These are phyloP conservation scores for Heliconius congener DNA, from an alignment of 1,140 invertebrate genomes.

Conservation along the genomic window DNA sequence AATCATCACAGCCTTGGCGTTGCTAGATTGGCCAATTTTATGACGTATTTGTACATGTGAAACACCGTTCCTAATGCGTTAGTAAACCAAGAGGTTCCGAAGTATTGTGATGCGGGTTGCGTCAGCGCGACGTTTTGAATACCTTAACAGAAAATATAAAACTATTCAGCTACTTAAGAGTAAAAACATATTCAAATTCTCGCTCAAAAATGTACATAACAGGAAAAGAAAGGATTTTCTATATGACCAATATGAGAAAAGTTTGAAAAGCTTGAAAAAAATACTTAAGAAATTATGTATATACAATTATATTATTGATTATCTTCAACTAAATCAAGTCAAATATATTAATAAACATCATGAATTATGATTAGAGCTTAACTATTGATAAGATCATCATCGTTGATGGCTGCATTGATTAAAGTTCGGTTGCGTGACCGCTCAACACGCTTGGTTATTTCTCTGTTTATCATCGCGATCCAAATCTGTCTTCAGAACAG, in stretches of 20 bases:
- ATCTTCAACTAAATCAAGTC: neutral
- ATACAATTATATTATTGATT: neutral
- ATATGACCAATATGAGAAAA: neutral
- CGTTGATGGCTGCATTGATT: neutral
- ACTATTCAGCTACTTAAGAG: neutral
- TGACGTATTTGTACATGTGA: constrained; percentile 39
- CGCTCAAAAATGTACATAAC: neutral
- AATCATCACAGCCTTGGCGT: constrained; percentile 48
- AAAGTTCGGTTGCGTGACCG: constrained; percentile 38
- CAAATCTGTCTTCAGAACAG: constrained; percentile 35
- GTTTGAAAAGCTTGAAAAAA: neutral
- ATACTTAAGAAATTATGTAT: no score
- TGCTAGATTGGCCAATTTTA: constrained; percentile 40
- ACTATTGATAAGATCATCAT: neutral
- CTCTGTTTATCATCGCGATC: constrained; percentile 50
- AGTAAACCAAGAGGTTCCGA: constrained; percentile 33
- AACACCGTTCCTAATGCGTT: constrained; percentile 38
- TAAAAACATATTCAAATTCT: neutral
- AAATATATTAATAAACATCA: neutral
- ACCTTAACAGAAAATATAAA: constrained; percentile 28
- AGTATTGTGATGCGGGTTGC: constrained; percentile 44
- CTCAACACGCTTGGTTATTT: constrained; percentile 38
- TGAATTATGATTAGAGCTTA: neutral
- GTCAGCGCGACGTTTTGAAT: constrained; percentile 28
- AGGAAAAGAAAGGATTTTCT: neutral